Percentiles rank a stretch among this genome's conserved stretches.
Conservation (phyloP, 2,797 vertebrate species). For the Discoglossus pictus region DNA sequence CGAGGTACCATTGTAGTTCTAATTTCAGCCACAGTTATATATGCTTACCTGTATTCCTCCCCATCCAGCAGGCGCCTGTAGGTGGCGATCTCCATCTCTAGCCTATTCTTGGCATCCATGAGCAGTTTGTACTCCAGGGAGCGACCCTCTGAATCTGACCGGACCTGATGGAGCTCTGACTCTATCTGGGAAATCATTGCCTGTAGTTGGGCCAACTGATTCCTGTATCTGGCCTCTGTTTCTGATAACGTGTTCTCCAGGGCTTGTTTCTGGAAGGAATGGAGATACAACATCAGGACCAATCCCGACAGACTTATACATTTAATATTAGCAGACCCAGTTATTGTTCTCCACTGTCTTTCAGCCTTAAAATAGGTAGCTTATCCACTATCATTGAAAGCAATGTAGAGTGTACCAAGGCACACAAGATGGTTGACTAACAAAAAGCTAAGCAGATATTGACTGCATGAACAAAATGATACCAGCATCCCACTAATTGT, state of each 20-base stretch:
- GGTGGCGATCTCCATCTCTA: conserved; percentile 83
- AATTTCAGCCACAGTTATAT: too few species aligned
- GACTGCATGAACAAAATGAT: too few species aligned
- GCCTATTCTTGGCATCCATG: conserved; percentile 76
- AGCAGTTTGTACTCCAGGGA: conserved; percentile 75
- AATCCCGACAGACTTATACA: too few species aligned
- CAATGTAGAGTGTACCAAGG: too few species aligned
- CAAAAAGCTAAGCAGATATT: too few species aligned
- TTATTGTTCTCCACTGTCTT: too few species aligned
- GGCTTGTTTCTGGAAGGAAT: conserved; percentile 74
- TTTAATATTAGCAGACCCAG: too few species aligned
- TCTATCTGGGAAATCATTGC: conserved; percentile 78
- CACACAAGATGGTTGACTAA: too few species aligned
- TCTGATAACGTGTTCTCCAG: conserved; percentile 76
- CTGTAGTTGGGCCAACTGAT: conserved; percentile 75
- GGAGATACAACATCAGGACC: not conserved
- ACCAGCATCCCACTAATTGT: too few species aligned
- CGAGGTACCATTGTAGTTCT: too few species aligned
- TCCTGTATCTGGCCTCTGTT: conserved; percentile 74
- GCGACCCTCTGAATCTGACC: conserved; percentile 77
- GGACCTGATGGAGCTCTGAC: conserved; percentile 71
- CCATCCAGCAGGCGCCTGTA: conserved; percentile 82
- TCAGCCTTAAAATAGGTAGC: too few species aligned
- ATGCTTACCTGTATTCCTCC: conserved; percentile 71
- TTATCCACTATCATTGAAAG: too few species aligned